These are phyloP conservation scores for Sinocyclocheilus anshuiensis DNA, from an alignment of 2,113 vertebrate genomes.

Conservation along the genomic window DNA sequence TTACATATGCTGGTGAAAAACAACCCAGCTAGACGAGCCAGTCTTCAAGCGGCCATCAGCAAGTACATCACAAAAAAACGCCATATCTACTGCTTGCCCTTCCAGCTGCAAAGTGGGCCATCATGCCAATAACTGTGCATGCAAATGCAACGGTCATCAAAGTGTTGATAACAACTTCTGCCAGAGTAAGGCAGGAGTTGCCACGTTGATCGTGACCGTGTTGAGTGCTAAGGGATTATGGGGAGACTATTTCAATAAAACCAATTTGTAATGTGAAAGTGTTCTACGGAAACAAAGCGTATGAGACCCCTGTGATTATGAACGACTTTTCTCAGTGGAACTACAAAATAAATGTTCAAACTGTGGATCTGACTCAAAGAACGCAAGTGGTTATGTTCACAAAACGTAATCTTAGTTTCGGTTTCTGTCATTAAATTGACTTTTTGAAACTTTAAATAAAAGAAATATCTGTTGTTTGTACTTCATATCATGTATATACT, in stretches of 20 bases:
- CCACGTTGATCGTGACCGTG: constrained; percentile 65
- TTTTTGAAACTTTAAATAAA: too few relatives aligned
- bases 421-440: background rate
- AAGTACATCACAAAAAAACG: constrained; percentile 64
- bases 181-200: constrained; percentile 66
- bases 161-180: constrained; percentile 71
- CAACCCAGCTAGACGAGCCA: constrained; percentile 46
- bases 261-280: constrained; percentile 74
- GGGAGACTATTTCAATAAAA: constrained; percentile 63
- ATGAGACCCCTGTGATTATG: constrained; percentile 43
- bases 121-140: constrained; percentile 59
- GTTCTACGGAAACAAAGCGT: constrained; percentile 42
- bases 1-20: constrained; percentile 67
- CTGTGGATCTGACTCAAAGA: background rate
- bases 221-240: constrained; percentile 58
- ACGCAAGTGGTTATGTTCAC: constrained; percentile 8
- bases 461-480: too few relatives aligned
- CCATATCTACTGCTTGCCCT: constrained; percentile 63
- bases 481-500: background rate
- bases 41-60: constrained; percentile 65
- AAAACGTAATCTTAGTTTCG: background rate
- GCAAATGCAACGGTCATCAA: constrained; percentile 63
- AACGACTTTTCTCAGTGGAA: constrained; percentile 67
- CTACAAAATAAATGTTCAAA: constrained; percentile 44
- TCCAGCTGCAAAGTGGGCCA: constrained; percentile 55